Base-by-base conservation (phyloP, 2,113 vertebrate species). In the Ia io region DNA sequence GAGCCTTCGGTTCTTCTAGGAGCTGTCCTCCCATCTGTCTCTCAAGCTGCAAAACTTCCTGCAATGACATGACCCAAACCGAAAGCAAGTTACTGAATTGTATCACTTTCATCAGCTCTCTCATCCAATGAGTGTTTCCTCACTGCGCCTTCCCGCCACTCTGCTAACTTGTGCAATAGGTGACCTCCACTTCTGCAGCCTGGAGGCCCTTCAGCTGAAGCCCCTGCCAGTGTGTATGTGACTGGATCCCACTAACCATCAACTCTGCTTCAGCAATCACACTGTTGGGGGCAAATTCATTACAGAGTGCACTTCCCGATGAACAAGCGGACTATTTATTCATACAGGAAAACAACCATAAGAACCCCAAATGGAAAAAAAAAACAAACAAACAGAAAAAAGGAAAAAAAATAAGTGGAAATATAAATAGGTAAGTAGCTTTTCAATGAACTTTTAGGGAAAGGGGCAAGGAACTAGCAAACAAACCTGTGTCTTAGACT, bases 31-130 rank as follows among this genome's bases (percentile, higher is more conserved):
- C 99, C 98, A 99, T 99, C 98, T 99, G 99, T 69, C 98, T 98
- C 98, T 99, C 99, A 35, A 99, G 98, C 97, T 99, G 99, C 93
- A 99, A 98, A 74, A 99, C 99, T 97, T 99, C 99, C 99, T 99
- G 79, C 69, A 95, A 94, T 0, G 69, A 88, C 74, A 94, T 0
- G 86, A 7, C 90, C 95, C 69, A 96, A 95, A 74, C 67, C 86
- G 37, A 97, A 88, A 94, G 17, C 4, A 5, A 49, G 92, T 53
- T 25, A 83, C 37, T 65, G 44, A n/a, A 69, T 4, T 6, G 14
- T 7, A 6, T 59, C 13, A 6, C 25, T 78, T 71, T 28, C 0
- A 0, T 8, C 23, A 30, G 49, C 9, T 18, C 1, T 49, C 12
- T 30, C n/a, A 35, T 42, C 25, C 18, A 23, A 30, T 4, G 44